Percentiles rank a stretch among this genome's conserved stretches.
Evolutionary conservation across 2,888 invertebrate species (phyloP).

Genomic region (Apodemia mormo): DNA sequence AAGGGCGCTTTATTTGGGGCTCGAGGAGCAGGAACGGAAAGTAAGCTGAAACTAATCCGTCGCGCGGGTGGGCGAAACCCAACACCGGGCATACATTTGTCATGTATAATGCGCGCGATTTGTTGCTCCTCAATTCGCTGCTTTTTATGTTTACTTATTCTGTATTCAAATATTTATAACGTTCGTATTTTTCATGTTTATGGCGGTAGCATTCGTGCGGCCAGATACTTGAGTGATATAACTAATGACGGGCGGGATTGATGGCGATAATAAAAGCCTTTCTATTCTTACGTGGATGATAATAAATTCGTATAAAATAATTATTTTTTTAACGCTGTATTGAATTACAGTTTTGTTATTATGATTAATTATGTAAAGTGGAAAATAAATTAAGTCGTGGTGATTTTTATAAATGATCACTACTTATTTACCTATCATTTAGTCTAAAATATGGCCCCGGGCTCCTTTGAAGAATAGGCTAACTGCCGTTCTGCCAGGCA

Average conservation of each 20-base stretch:
- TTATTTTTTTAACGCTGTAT: background rate
- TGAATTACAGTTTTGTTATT: too few relatives aligned
- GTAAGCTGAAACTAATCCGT: constrained; percentile 76
- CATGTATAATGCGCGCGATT: constrained; percentile 81
- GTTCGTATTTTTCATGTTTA: constrained; percentile 67
- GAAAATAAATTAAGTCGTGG: too few relatives aligned
- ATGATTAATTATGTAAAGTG: too few relatives aligned
- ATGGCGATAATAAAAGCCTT: constrained; percentile 3
- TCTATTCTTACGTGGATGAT: background rate
- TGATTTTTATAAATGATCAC: too few relatives aligned
- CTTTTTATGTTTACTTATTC: constrained; percentile 73
- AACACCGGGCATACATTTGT: constrained; percentile 80
- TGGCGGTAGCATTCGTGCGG: constrained; percentile 52
- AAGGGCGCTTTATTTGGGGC: constrained; percentile 64
- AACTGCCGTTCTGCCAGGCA: too few relatives aligned
- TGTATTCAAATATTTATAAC: constrained; percentile 72
- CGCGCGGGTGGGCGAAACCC: constrained; percentile 73
- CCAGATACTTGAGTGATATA: constrained; percentile 21
- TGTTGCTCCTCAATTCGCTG: constrained; percentile 67
- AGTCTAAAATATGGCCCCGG: too few relatives aligned
- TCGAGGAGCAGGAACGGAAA: constrained; percentile 52
- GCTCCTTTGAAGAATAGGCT: too few relatives aligned
- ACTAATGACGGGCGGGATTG: constrained; percentile 16
- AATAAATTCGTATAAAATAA: constrained; percentile 11
- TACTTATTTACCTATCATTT: too few relatives aligned